Conservation (phyloP, 2,113 vertebrate species). For the Leiothrix lutea region DNA sequence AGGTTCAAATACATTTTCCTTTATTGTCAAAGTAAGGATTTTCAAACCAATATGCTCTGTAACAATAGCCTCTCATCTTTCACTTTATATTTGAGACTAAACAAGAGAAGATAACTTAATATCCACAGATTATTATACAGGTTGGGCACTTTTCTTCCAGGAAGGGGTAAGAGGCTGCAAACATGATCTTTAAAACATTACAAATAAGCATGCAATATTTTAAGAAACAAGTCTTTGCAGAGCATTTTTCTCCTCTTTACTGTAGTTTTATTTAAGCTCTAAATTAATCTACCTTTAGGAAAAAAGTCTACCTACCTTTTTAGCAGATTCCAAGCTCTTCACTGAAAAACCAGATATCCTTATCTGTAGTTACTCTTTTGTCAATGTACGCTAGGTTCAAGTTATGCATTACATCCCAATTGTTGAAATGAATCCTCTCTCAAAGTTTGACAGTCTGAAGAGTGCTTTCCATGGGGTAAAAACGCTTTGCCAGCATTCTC, state of each 20-base stretch:
- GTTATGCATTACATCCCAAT: conserved; percentile 22
- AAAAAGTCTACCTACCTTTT: conserved; percentile 66
- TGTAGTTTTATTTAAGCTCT: neutral
- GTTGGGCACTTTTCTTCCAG: neutral
- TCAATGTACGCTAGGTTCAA: neutral
- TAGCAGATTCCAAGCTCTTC: conserved; percentile 39
- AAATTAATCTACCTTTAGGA: neutral
- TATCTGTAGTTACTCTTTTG: neutral
- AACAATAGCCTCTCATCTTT: neutral
- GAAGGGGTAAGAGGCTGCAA: neutral
- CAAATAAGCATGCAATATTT: neutral
- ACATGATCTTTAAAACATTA: neutral
- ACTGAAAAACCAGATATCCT: conserved; percentile 33
- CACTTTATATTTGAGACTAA: neutral
- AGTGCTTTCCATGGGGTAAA: conserved; percentile 61
- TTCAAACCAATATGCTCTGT: neutral
- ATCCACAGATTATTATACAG: neutral
- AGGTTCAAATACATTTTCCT: conserved; percentile 8
- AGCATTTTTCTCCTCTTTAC: neutral
- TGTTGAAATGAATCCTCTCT: conserved; percentile 38
- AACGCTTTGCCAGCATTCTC: conserved; percentile 63
- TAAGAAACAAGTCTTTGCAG: neutral
- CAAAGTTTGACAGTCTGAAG: conserved; percentile 47
- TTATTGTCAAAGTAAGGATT: neutral
- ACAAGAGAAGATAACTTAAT: neutral